Conservation (phyloP, 2,888 invertebrate species). For the Drosophila diplacantha region DNA sequence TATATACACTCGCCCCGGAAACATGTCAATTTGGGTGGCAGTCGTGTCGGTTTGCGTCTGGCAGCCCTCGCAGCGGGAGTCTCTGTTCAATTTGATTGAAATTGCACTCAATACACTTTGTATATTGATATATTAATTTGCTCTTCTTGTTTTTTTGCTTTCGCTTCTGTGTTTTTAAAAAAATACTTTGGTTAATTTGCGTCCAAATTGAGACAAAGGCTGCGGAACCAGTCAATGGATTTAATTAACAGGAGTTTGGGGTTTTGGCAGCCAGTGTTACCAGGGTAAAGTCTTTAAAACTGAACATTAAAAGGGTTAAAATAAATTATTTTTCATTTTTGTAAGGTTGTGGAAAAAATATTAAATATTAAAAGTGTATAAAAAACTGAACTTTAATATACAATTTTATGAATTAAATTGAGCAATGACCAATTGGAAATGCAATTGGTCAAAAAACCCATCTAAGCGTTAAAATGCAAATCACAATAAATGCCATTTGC, state of each 20-base stretch:
- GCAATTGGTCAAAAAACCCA: conserved; percentile 53
- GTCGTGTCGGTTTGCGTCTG: conserved; percentile 51
- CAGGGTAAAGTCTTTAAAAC: conserved; percentile 13
- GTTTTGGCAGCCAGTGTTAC: background rate
- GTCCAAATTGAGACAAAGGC: conserved; percentile 63
- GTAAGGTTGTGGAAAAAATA: background rate
- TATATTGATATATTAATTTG: conserved; percentile 71
- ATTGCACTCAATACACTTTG: conserved; percentile 66
- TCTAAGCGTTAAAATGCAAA: conserved; percentile 71
- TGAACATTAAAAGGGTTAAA: background rate
- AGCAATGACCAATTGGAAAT: conserved; percentile 53
- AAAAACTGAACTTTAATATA: background rate
- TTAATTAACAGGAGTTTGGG: conserved; percentile 39
- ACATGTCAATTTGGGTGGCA: conserved; percentile 65
- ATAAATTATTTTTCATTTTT: background rate
- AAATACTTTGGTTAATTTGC: conserved; percentile 64
- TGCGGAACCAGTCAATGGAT: conserved; percentile 28
- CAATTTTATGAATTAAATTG: background rate
- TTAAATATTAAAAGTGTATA: background rate
- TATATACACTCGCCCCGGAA: conserved; percentile 46
- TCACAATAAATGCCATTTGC: conserved; percentile 60
- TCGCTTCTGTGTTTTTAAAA: conserved; percentile 33
- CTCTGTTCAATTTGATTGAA: conserved; percentile 67
- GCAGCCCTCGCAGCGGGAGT: conserved; percentile 56
- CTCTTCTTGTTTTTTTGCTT: conserved; percentile 36